phyloP scores from a whole-genome alignment of 30 jellyfish, hydroid and myxozoan species.

The Hydractinia echinata region DNA sequence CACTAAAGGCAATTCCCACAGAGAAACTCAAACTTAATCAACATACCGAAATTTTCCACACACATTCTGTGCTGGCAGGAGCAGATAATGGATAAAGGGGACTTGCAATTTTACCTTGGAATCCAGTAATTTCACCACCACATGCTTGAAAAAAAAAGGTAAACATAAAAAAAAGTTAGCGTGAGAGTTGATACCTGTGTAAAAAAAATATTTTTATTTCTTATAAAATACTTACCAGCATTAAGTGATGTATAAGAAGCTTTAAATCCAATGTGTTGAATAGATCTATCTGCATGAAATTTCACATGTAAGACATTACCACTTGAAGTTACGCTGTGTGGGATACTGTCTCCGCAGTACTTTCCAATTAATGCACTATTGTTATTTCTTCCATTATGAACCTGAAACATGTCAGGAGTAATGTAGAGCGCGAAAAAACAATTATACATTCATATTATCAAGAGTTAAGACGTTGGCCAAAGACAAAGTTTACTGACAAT shows the following conservation, averaged over 20 bases:
- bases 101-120: constrained; percentile 54
- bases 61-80: constrained; percentile 55
- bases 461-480: too few species aligned
- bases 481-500: too few species aligned
- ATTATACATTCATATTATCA: too few species aligned
- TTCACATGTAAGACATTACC: constrained; percentile 38
- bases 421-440: too few species aligned
- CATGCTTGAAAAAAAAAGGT: constrained; percentile 49
- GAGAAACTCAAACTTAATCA: background rate
- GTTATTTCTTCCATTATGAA: constrained; percentile 2
- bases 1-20: background rate
- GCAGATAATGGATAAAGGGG: constrained; percentile 68
- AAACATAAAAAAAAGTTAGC: background rate
- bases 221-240: constrained; percentile 34
- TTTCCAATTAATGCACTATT: constrained; percentile 13
- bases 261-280: constrained; percentile 61
- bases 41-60: constrained; percentile 67
- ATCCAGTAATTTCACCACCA: constrained; percentile 63
- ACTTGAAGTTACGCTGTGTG: constrained; percentile 27
- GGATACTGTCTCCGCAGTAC: constrained; percentile 31
- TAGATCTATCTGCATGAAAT: constrained; percentile 38
- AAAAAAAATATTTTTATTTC: background rate
- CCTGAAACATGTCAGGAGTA: constrained; percentile 3
- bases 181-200: background rate
- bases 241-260: constrained; percentile 54